These are phyloP conservation scores for Glareola pratincola DNA, from an alignment of 2,113 vertebrate species.

Conservation along the genomic window DNA sequence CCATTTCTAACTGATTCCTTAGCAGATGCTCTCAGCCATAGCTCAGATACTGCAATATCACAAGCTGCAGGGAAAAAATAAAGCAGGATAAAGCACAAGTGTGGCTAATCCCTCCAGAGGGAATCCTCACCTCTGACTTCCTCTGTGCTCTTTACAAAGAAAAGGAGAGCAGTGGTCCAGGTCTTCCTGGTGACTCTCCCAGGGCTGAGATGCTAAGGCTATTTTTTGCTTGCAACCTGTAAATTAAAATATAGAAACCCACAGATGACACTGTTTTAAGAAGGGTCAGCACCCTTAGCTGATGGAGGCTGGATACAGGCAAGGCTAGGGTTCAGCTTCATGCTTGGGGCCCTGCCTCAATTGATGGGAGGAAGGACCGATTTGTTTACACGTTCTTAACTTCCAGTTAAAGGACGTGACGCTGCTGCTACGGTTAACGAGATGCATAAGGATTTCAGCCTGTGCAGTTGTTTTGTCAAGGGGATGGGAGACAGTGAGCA, in stretches of 20 bases:
- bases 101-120: background rate
- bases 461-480: background rate
- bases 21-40: background rate
- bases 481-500: background rate
- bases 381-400: background rate
- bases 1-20: background rate
- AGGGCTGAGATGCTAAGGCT: background rate
- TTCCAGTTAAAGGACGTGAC: background rate
- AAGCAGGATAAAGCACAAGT: background rate
- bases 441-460: background rate
- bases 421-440: background rate
- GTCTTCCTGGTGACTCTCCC: background rate
- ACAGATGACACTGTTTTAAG: background rate
- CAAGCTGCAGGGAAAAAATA: background rate
- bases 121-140: background rate
- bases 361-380: background rate
- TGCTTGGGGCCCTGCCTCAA: background rate
- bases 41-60: background rate
- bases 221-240: background rate
- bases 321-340: background rate
- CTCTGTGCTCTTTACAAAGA: background rate
- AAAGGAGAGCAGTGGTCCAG: background rate
- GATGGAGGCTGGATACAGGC: background rate
- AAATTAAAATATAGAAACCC: background rate
- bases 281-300: background rate